phyloP scores from a whole-genome alignment of 2,888 invertebrate species.

The Drosophila leonis region DNA sequence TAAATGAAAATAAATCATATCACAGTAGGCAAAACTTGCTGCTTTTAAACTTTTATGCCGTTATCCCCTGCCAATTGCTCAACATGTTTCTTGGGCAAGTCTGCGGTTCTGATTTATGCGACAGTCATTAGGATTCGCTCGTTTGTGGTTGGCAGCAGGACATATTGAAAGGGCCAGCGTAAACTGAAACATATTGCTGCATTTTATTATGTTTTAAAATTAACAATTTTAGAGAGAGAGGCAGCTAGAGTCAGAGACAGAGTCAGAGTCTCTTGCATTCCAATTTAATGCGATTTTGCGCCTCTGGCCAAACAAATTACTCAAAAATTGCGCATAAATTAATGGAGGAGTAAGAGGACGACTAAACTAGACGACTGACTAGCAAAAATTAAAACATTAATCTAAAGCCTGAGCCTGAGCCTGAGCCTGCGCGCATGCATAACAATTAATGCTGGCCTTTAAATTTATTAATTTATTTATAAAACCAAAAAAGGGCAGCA shows the following conservation, averaged over 20 bases:
- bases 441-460: conserved; percentile 79
- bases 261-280: conserved; percentile 39
- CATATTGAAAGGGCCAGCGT: conserved; percentile 54
- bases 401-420: conserved; percentile 39
- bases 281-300: conserved; percentile 66
- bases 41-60: background rate
- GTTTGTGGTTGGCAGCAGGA: conserved; percentile 26
- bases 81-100: background rate
- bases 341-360: conserved; percentile 34
- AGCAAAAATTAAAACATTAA: conserved; percentile 77
- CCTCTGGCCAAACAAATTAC: conserved; percentile 66
- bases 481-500: conserved; percentile 58
- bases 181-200: conserved; percentile 53
- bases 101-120: conserved; percentile 54
- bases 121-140: conserved; percentile 58
- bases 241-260: background rate
- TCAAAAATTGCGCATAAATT: conserved; percentile 73
- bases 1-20: background rate
- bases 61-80: background rate
- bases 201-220: conserved; percentile 69
- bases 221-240: conserved; percentile 55
- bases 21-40: background rate
- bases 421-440: conserved; percentile 46
- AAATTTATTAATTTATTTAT: conserved; percentile 83
- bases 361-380: conserved; percentile 42